These are phyloP conservation scores for Euthynnus affinis DNA, from an alignment of 2,797 vertebrate genomes.

Conservation along the genomic window DNA sequence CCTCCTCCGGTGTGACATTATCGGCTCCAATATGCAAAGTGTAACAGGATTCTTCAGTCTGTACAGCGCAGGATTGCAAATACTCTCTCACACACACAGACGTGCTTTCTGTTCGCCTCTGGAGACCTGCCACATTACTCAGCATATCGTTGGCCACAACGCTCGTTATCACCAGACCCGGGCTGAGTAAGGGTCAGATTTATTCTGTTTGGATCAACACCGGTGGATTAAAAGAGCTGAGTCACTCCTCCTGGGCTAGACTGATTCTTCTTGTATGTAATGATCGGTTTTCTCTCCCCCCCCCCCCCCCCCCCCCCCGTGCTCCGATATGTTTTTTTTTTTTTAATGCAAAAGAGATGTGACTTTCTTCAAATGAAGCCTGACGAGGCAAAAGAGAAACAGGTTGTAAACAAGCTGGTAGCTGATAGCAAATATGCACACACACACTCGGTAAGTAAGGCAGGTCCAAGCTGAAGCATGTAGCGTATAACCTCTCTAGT, in stretches of 20 bases:
- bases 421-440: background rate
- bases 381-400: background rate
- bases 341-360: background rate
- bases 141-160: slow-evolving; percentile 49
- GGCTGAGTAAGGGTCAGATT: slow-evolving; percentile 62
- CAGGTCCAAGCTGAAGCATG: background rate
- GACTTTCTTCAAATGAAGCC: background rate
- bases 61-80: slow-evolving; percentile 14
- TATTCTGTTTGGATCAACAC: slow-evolving; percentile 69
- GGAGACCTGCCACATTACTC: slow-evolving; percentile 64
- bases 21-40: slow-evolving; percentile 55
- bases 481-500: too few species aligned
- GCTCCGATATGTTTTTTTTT: too few species aligned
- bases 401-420: background rate
- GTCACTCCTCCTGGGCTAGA: slow-evolving; percentile 65
- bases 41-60: slow-evolving; percentile 56
- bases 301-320: too few species aligned
- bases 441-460: background rate
- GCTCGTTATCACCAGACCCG: slow-evolving; percentile 48
- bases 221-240: slow-evolving; percentile 69
- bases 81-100: slow-evolving; percentile 12
- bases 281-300: background rate
- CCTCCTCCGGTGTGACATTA: slow-evolving; percentile 44
- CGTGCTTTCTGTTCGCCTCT: slow-evolving; percentile 37
- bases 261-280: slow-evolving; percentile 13